Base-by-base conservation (phyloP, 2,888 invertebrate genomes). In the Pristionchus mayeri region DNA sequence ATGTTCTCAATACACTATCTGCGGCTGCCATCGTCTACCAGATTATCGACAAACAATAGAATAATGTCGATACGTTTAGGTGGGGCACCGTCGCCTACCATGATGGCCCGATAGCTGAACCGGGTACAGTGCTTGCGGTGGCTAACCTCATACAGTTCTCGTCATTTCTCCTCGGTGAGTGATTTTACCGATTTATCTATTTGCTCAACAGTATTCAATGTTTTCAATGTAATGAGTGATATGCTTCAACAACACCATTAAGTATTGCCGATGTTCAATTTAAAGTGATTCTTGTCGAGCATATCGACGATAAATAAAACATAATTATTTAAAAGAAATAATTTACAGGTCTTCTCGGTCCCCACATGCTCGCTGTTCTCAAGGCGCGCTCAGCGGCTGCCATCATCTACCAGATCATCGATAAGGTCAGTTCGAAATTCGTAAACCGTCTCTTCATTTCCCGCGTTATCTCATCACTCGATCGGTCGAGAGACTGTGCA, bases 31-130 rank as follows among this genome's bases (percentile, higher is more conserved):
- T n/a, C n/a, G n/a, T n/a, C n/a, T n/a, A n/a, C n/a, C n/a, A n/a
- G n/a, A n/a, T n/a, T n/a, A n/a, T n/a, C n/a, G n/a, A n/a, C n/a
- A n/a, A n/a, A n/a, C n/a, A n/a, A n/a, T n/a, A n/a, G n/a, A n/a
- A n/a, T n/a, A n/a, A n/a, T n/a, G n/a, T n/a, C n/a, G n/a, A n/a
- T n/a, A n/a, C 50, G 24, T 48, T 48, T 16, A 76, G 76, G 76
- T 76, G 21, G 18, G 76, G 76, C 3, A 76, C 50, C 3, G 48
- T 48, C 21, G 76, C 24, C 30, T 76, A 48, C 76, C 76, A 76
- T 27, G 34, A 76, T 44, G 76, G 76, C 6, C 13, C 13, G 48
- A 48, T 76, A 3, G 34, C 9, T 3, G 48, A 76, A n/a, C 16
- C 76, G 27, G 76, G 76, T 7, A 50, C 24, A 1, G 76, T 76